Base-by-base conservation (phyloP, 2,888 invertebrate species). In the Venustoraphidia nigricollis region DNA sequence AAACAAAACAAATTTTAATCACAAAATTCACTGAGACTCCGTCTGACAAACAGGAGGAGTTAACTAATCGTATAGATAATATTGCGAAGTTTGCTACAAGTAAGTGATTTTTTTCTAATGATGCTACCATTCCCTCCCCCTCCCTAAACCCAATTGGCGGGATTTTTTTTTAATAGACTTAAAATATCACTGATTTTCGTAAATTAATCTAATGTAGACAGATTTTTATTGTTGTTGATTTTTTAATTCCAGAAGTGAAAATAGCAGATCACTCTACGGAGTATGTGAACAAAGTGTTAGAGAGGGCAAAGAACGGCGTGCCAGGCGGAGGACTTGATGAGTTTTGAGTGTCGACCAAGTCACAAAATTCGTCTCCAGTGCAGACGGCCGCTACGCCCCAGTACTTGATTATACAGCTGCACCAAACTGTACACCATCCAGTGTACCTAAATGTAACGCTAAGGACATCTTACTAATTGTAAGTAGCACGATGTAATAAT, bases 251-350 rank as follows among this genome's bases (percentile, higher is more conserved):
- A 87, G 93, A 84, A 69, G 69, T 84, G 46, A 83, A 81, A 73
- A 88, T 95, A 62, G 95, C 92, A 45, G 94, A 91, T 46, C 79
- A 84, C 58, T 86, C 93, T 44, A 91, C 94, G 10, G 94, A 94
- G 58, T 95, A 87, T 67, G 95, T 96, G 39, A 95, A 95, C 66
- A 82, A 80, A 68, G 82, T 95, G 50, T 70, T 95, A 66, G 90
- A 91, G 51, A 90, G 86, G 64, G 82, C 93, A 47, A 86, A 80
- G 66, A 69, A 76, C 51, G 93, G 92, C 36, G 79, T 83, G 60
- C 76, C 79, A 47, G 80, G 79, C 57, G 85, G 87, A 55, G 87
- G 87, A 46, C 69, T 89, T 53, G 81, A 84, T 58, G 87, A 88
- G 54, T 69, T 84, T 59, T 76, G 77, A 61, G 61, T 52, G 48